A percentile compares a stretch with the other conserved stretches of the same genome.
These are phyloP conservation scores for Hyposoter didymator DNA, from an alignment of 2,888 invertebrate species.

Conservation along the genomic window DNA sequence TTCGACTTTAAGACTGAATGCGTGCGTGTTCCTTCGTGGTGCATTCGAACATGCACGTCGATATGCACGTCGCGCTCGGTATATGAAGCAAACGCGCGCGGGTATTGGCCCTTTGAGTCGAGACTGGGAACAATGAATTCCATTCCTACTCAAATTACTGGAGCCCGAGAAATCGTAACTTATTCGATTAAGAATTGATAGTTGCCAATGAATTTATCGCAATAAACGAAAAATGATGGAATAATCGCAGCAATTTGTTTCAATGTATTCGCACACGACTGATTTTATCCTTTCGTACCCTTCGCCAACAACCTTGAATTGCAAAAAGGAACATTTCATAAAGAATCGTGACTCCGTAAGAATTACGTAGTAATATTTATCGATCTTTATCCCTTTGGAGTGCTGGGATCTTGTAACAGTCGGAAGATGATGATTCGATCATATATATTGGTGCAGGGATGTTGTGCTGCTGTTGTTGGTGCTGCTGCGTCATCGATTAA, in stretches of 20 bases:
- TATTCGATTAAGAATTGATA: neutral
- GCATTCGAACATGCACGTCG: conserved; percentile 13
- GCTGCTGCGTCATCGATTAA: conserved; percentile 61
- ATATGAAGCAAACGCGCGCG: neutral
- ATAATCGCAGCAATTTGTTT: neutral
- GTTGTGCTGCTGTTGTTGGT: conserved; percentile 29
- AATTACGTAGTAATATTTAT: conserved; percentile 24
- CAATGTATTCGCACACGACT: neutral
- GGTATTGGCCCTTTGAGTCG: conserved; percentile 30
- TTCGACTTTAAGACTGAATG: conserved; percentile 59
- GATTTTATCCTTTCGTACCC: neutral
- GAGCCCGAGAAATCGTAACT: neutral
- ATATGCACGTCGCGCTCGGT: neutral
- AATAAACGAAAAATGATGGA: neutral
- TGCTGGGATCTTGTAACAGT: conserved; percentile 26
- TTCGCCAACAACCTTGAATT: neutral
- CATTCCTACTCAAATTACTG: neutral
- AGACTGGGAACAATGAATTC: neutral
- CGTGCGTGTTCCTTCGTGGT: conserved; percentile 51
- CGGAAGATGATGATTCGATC: conserved; percentile 52
- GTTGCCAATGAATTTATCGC: neutral
- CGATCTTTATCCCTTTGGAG: conserved; percentile 42
- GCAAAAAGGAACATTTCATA: conserved; percentile 5
- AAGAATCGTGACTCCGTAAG: conserved; percentile 41
- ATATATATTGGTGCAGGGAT: conserved; percentile 43